Evolutionary conservation across 2,113 vertebrate species (phyloP).

Genomic region (Piprites chloris): DNA sequence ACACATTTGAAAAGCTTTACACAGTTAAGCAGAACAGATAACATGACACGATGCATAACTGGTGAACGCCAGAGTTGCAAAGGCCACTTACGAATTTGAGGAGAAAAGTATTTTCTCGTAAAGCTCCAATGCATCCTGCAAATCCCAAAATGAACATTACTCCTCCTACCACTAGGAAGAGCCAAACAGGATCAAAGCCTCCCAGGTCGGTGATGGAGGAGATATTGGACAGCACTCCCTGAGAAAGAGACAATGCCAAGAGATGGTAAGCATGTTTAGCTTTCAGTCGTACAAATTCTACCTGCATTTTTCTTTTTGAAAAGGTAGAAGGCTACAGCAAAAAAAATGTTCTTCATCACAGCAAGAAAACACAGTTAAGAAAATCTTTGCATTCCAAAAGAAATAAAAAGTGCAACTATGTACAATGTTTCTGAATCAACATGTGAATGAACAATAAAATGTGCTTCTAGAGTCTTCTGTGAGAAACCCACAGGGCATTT

Average conservation of each 20-base stretch:
- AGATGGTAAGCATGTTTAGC: background rate
- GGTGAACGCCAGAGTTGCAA: background rate
- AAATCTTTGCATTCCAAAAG: background rate
- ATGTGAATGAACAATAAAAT: background rate
- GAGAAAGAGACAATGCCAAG: background rate
- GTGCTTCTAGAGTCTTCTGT: background rate
- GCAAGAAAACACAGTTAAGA: background rate
- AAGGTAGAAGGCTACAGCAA: background rate
- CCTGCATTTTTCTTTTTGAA: background rate
- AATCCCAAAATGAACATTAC: conserved; percentile 99
- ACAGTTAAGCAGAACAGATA: background rate
- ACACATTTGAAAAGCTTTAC: background rate
- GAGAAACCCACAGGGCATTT: background rate
- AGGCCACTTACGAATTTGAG: conserved; percentile 92
- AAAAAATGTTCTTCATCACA: background rate
- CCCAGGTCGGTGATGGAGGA: conserved; percentile 97
- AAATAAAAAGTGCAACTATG: background rate
- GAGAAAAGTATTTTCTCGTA: conserved; percentile 95
- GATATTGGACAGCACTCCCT: conserved; percentile 98
- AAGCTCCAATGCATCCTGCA: conserved; percentile 94
- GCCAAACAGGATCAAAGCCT: conserved; percentile 97
- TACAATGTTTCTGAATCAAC: background rate
- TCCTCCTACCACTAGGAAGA: conserved; percentile 94
- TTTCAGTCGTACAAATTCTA: background rate
- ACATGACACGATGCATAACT: background rate